Percentiles rank a stretch among this genome's conserved stretches.
Evolutionary conservation across 2,797 vertebrate genomes (phyloP).

Genomic region (Botia almorhae): DNA sequence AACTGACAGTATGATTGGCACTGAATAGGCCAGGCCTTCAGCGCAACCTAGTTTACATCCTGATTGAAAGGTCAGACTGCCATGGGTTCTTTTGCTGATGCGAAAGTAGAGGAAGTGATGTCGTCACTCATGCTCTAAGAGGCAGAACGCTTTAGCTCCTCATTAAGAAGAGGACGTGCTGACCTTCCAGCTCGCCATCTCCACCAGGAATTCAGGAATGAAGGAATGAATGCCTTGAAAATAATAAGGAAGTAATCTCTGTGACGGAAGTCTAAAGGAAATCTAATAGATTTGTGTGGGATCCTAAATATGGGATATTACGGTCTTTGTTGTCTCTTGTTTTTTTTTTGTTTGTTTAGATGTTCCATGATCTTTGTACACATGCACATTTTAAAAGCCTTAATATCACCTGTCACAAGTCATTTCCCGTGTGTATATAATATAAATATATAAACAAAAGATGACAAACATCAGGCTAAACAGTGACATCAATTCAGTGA

Average conservation of each 20-base stretch:
- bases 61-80: slow-evolving; percentile 44
- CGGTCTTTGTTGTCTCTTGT: not conserved
- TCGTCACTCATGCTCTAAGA: slow-evolving; percentile 7
- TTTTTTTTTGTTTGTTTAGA: slow-evolving; percentile 10
- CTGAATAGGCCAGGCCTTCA: not conserved
- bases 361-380: not conserved
- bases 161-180: slow-evolving; percentile 44
- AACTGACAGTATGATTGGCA: slow-evolving; percentile 5
- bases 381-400: slow-evolving; percentile 48
- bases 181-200: slow-evolving; percentile 50
- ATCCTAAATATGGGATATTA: not conserved
- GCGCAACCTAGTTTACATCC: slow-evolving; percentile 45
- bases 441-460: slow-evolving; percentile 52
- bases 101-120: slow-evolving; percentile 31
- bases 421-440: slow-evolving; percentile 52
- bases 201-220: slow-evolving; percentile 21
- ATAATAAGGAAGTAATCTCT: slow-evolving; percentile 47
- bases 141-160: slow-evolving; percentile 39
- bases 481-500: slow-evolving; percentile 48
- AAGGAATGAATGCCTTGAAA: slow-evolving; percentile 51
- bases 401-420: slow-evolving; percentile 49
- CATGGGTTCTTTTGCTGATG: slow-evolving; percentile 2
- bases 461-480: slow-evolving; percentile 29
- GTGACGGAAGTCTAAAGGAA: not conserved
- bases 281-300: not conserved